phyloP scores from a whole-genome alignment of 2,888 invertebrate species.

The Coremacera marginata region DNA sequence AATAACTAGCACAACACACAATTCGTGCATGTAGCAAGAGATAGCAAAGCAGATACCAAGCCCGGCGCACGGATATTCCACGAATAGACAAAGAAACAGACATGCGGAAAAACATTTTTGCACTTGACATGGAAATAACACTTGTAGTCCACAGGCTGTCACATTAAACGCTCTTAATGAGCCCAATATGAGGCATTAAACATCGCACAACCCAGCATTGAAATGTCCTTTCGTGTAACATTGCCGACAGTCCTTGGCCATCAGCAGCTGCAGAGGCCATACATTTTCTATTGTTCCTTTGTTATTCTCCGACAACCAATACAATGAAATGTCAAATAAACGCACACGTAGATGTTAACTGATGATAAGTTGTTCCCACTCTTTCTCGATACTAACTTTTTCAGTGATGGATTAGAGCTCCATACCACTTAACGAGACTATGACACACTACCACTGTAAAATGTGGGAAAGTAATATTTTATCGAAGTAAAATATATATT shows the following conservation, averaged over 20 bases:
- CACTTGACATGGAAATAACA: conserved; percentile 22
- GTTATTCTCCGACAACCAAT: background rate
- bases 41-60: conserved; percentile 1
- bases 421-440: too few species aligned
- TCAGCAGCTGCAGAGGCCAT: background rate
- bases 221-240: conserved; percentile 15
- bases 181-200: conserved; percentile 33
- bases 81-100: background rate
- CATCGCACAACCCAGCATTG: background rate
- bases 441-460: too few species aligned
- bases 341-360: background rate
- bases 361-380: background rate
- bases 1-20: background rate
- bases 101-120: background rate
- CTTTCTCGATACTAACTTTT: background rate
- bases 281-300: background rate
- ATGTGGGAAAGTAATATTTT: too few species aligned
- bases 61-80: background rate
- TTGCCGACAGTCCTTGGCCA: background rate
- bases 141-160: conserved; percentile 6
- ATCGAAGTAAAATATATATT: too few species aligned
- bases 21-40: background rate
- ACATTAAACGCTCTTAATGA: conserved; percentile 38
- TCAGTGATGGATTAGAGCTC: too few species aligned
- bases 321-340: background rate